Evolutionary conservation across 2,888 invertebrate genomes (phyloP), one percentile per base, ranked within the genome.

Genomic region (Macrophya annulata): DNA sequence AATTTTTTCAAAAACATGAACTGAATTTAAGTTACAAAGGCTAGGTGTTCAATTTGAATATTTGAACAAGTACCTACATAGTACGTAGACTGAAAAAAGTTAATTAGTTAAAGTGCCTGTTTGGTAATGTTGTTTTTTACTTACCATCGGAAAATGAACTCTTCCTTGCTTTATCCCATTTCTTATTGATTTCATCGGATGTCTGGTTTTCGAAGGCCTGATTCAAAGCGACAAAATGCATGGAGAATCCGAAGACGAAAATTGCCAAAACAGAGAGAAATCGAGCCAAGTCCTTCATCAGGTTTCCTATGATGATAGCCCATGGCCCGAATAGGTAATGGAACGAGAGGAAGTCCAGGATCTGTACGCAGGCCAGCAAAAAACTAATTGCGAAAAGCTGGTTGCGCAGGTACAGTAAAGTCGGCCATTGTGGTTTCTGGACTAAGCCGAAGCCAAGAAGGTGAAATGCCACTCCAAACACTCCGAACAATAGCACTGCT

Each of bases 321-420:
- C 99, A 99, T 0, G 99, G 99, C 76, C 99, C 99, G 93, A 99
- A 99, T 31, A 99, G 95, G 94, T 99, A 99, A 94, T 99, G 99
- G 93, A 99, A 99, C 40, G 99, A 99, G 79, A 99, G 95, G 93
- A 99, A 99, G 94, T 99, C 98, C 91, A 99, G 95, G 91, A 99
- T 98, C 94, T 99, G 99, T 79, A 99, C 99, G 94, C 99, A 99
- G 85, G 99, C 99, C 90, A 99, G 95, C 86, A 99, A 95, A 93
- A 99, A 97, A 85, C 99, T 98, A 91, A 99, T 95, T 0, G 99
- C 99, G 92, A 99, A 98, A 92, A 99, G 96, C 94, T 99, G 99
- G 94, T 99, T 99, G 87, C 99, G 96, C 89, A 99, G 96, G 94
- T 99, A 99, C 94, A 99, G 96, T 87, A 98, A 93, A 0, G 98